Conservation (phyloP, 92 coral and sea anemone genomes). For the Phymanthus crucifer region DNA sequence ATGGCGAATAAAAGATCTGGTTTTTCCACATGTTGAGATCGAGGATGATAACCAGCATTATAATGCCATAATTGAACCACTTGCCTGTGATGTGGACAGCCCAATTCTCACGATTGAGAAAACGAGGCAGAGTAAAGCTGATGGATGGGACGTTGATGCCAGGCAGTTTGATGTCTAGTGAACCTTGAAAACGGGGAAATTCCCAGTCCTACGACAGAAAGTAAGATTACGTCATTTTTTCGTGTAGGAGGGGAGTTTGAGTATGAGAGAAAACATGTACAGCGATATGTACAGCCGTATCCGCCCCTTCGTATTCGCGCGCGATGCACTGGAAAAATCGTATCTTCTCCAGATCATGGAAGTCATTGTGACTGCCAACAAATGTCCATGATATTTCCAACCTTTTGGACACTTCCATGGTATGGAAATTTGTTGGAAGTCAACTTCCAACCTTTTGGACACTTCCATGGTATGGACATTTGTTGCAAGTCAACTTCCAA, state of each 20-base stretch:
- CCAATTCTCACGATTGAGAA: conserved; percentile 89
- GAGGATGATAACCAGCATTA: conserved; percentile 89
- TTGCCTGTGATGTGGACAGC: conserved; percentile 88
- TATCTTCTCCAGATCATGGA: no score
- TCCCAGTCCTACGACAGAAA: conserved; percentile 84
- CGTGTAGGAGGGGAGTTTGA: neutral
- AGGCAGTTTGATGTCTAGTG: conserved; percentile 90
- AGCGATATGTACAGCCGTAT: no score
- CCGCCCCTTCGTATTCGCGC: no score
- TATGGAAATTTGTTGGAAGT: no score
- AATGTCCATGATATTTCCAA: no score
- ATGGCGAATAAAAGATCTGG: conserved; percentile 93
- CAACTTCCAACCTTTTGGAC: no score
- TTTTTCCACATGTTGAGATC: conserved; percentile 99
- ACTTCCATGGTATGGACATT: no score
- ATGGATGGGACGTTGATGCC: conserved; percentile 89
- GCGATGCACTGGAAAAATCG: no score
- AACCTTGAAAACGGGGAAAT: conserved; percentile 87
- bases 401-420: no score
- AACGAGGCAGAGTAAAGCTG: conserved; percentile 74
- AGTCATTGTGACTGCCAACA: no score
- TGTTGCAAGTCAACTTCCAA: no score
- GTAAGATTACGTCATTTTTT: neutral
- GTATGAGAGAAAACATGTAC: neutral
- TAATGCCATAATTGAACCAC: conserved; percentile 97